A percentile compares a stretch with the other conserved stretches of the same genome.
Conservation (phyloP, 1,140 invertebrate genomes). For the Caerostris extrusa region DNA sequence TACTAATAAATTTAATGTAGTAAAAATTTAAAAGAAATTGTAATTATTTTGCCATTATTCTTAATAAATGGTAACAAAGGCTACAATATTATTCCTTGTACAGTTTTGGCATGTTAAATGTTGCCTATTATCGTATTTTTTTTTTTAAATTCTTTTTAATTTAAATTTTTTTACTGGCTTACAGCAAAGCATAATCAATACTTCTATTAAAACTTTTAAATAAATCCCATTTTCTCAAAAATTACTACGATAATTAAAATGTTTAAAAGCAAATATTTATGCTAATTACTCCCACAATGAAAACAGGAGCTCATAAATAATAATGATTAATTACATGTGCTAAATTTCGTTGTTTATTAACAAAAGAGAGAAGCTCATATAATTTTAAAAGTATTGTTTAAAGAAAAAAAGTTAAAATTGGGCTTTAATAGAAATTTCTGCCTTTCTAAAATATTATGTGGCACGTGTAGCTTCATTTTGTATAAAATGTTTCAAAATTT, state of each 20-base stretch:
- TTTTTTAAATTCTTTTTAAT: no score
- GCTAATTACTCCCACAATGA: not conserved
- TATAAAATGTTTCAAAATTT: not conserved
- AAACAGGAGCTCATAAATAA: slow-evolving; percentile 6
- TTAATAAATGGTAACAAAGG: no score
- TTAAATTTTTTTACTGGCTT: no score
- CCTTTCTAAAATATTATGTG: not conserved
- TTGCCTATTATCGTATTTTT: no score
- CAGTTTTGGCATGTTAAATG: no score
- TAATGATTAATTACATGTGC: not conserved
- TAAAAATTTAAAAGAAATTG: no score
- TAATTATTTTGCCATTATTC: no score
- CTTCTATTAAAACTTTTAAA: not conserved
- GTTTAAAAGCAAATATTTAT: not conserved
- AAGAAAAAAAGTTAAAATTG: not conserved
- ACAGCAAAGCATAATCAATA: no score
- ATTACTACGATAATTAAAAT: not conserved
- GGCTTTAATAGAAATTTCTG: not conserved
- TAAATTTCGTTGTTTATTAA: no score
- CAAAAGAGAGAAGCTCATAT: not conserved
- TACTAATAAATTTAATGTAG: no score
- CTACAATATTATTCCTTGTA: no score
- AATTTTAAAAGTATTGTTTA: not conserved
- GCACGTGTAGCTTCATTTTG: not conserved
- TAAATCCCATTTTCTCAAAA: not conserved